These are phyloP conservation scores for Mungos mungo DNA, from an alignment of 2,113 vertebrate species.

Conservation along the genomic window DNA sequence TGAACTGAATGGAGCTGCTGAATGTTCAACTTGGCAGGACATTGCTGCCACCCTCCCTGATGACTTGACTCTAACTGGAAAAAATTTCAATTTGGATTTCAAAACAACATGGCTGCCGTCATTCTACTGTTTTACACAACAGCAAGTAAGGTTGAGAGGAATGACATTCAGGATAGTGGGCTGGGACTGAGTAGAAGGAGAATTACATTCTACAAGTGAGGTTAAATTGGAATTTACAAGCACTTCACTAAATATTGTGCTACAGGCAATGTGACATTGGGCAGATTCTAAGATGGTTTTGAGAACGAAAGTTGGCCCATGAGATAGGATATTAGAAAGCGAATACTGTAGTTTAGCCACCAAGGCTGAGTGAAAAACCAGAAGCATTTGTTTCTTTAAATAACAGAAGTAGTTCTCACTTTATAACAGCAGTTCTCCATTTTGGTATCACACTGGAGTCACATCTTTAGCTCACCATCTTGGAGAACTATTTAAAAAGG, in stretches of 20 bases:
- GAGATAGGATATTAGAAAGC: not conserved
- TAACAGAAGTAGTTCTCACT: not conserved
- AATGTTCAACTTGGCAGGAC: not conserved
- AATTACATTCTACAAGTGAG: not conserved
- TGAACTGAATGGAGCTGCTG: not conserved
- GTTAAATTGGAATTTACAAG: not conserved
- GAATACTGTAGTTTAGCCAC: not conserved
- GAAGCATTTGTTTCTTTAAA: not conserved
- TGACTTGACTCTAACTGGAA: not conserved
- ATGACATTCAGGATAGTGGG: not conserved
- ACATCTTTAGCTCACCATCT: not conserved
- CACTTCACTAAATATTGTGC: not conserved
- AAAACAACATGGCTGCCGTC: not conserved
- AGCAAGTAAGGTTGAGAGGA: not conserved
- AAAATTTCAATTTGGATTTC: not conserved
- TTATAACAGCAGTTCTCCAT: not conserved
- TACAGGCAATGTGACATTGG: not conserved
- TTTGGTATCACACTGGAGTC: not conserved
- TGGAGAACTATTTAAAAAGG: not conserved
- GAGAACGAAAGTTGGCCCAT: not conserved
- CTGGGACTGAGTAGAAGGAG: not conserved
- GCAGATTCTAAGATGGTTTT: not conserved
- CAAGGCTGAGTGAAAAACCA: not conserved
- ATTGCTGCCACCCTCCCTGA: not conserved
- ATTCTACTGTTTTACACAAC: not conserved